phyloP scores from a whole-genome alignment of 2,113 vertebrate genomes.

The Cyphomyrus discorhynchus region DNA sequence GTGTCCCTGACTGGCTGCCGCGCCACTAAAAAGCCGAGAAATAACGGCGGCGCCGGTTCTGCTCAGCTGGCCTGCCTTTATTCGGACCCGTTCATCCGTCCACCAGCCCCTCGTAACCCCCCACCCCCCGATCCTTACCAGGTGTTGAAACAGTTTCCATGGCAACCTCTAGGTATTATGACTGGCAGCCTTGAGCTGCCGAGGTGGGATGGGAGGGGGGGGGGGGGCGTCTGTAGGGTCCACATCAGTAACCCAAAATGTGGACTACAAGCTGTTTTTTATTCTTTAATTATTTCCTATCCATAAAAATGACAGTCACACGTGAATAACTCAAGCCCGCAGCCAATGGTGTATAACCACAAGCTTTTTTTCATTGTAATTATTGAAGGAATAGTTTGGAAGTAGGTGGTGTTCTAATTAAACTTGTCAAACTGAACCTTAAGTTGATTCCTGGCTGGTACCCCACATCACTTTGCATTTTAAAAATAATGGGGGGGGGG shows the following conservation, averaged over 20 bases:
- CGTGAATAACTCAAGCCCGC: conserved; percentile 31
- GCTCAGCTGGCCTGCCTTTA: background rate
- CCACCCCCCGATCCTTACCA: background rate
- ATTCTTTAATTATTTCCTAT: background rate
- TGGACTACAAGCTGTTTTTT: background rate
- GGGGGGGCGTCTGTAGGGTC: background rate
- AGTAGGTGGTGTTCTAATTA: conserved; percentile 27
- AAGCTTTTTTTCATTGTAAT: conserved; percentile 25
- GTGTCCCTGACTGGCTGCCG: background rate
- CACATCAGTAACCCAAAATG: background rate
- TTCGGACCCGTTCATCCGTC: background rate
- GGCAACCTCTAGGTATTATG: background rate
- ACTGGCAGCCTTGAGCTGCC: background rate
- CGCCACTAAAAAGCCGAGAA: background rate
- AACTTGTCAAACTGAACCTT: conserved; percentile 25
- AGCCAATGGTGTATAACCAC: conserved; percentile 21
- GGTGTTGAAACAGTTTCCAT: background rate
- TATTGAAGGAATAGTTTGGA: conserved; percentile 19
- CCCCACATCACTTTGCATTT: conserved; percentile 10
- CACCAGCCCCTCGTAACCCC: background rate
- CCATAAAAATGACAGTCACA: background rate
- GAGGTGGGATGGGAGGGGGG: background rate
- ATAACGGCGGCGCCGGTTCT: background rate
- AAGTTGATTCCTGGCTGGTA: conserved; percentile 5
- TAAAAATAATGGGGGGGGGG: background rate